Base-by-base conservation (phyloP, 2,888 invertebrate species). In the Drosophila tanythrix region DNA sequence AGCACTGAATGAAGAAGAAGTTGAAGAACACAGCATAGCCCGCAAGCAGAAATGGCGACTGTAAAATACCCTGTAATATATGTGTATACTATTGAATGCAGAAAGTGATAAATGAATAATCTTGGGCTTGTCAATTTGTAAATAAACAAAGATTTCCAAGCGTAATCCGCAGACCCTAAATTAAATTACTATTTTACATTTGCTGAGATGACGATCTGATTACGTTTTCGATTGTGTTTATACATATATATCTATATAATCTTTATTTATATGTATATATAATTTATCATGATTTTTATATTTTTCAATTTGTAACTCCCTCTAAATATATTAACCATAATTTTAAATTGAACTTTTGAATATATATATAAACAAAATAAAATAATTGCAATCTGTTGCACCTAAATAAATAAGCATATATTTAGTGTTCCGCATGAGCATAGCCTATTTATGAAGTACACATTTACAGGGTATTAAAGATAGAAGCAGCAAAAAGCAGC, bases 391-490 rank as follows among this genome's bases (percentile, higher is more conserved):
- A n/a, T n/a, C 38, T n/a, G n/a, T 10, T 2, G 2, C n/a, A 10
- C 3, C 8, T 1, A 40, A 18, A 38, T 40, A 21, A 21, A 21
- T 21, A 15, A 0, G 5, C 5, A n/a, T 11, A n/a, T n/a, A 2
- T n/a, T 43, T 2, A 2, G 2, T 1, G 1, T 4, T 46, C 21
- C 4, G 0, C 21, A 15, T 15, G 2, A 52, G 3, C 29, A 57
- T 25, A 15, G 2, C 57, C 60, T 0, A 3, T 1, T 3, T 2
- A 29, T 10, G 11, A 13, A 25, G 11, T 27, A 3, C 3, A 27
- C 10, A 48, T 50, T 0, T 61, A 50, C 33, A 79, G 79, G 71
- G 78, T 66, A 74, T 68, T 31, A 46, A 43, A 51, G 58, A 40
- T 74, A 61, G 64, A 61, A 59, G 74, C 64, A 70, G 65, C 74